Evolutionary conservation across 2,113 vertebrate species (phyloP), one percentile per base, ranked within the genome.

Genomic region (Artemisiospiza belli): DNA sequence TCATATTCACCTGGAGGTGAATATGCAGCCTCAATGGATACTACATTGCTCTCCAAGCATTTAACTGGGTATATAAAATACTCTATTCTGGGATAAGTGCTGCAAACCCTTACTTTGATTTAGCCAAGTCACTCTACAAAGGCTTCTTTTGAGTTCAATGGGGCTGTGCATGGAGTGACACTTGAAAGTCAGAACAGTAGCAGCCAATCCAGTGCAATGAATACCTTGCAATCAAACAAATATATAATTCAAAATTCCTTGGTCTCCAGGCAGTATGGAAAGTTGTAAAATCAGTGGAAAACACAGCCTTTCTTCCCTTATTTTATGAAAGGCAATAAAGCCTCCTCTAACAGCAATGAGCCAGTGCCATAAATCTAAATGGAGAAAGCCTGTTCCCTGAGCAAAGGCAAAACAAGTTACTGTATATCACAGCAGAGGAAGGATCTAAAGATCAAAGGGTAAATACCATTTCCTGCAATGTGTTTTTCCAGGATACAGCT

Each of bases 391-490:
- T 79, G 64, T 57, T 90, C 90, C 69, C 35, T 43, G 55, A 87
- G 73, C 59, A 89, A 77, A 90, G 73, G 44, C 72, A 93, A 93
- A 90, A 64, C 49, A 76, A 82, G 69, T 90, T 70, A 85, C 85
- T 89, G 52, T 80, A 87, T 49, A 86, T 64, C 47, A 57, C 55
- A 92, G 70, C 52, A 58, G 62, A 83, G 62, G 72, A 83, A 90
- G 46, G 70, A 87, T 69, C 86, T 85, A 74, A 95, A 94, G 89
- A 91, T 95, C 66, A 96, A 93, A 95, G 89, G 73, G 77, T 89
- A 94, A 89, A 95, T 78, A 82, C 74, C 35, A 75, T 80, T 89
- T 96, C 90, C 80, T 91, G 64, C 72, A 91, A 88, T 61, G 51
- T 89, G 47, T 93, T 96, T 94, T 87, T 95, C 76, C 79, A 92